Evolutionary conservation across 2,888 invertebrate genomes (phyloP).

Genomic region (Callyntrura sp.): DNA sequence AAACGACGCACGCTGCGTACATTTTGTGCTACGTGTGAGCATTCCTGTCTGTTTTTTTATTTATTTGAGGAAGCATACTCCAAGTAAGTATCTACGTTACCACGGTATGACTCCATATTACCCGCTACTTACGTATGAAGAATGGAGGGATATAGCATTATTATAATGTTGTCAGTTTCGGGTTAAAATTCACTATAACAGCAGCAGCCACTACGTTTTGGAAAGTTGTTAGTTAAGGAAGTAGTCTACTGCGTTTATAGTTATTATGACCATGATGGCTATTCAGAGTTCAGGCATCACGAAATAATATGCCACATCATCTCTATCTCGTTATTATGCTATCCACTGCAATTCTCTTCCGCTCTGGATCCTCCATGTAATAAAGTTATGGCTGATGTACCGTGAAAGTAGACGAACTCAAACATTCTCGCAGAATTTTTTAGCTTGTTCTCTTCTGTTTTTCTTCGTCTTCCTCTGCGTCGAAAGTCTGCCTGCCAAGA

Average conservation of each 20-base stretch:
- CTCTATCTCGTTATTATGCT: conserved; percentile 72
- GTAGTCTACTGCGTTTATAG: conserved; percentile 40
- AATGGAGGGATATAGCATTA: background rate
- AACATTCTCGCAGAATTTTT: conserved; percentile 57
- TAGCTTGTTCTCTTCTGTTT: conserved; percentile 31
- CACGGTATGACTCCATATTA: too few relatives aligned
- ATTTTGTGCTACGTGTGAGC: too few relatives aligned
- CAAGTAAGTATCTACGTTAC: too few relatives aligned
- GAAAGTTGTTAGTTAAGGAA: conserved; percentile 37
- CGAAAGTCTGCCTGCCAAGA: background rate
- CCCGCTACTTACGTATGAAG: too few relatives aligned
- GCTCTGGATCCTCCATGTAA: conserved; percentile 74
- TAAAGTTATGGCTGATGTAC: conserved; percentile 77
- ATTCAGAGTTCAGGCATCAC: conserved; percentile 50
- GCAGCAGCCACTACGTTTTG: background rate
- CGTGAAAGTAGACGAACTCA: conserved; percentile 73
- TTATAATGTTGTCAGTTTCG: background rate
- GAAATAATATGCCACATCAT: conserved; percentile 70
- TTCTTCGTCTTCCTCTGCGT: background rate
- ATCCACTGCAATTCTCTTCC: conserved; percentile 77
- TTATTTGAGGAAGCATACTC: too few relatives aligned
- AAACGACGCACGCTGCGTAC: too few relatives aligned
- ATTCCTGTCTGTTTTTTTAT: too few relatives aligned
- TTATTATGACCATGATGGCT: conserved; percentile 65
- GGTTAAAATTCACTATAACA: background rate